Base-by-base conservation (phyloP, 2,797 vertebrate genomes). In the Arrhamphus sclerolepis region DNA sequence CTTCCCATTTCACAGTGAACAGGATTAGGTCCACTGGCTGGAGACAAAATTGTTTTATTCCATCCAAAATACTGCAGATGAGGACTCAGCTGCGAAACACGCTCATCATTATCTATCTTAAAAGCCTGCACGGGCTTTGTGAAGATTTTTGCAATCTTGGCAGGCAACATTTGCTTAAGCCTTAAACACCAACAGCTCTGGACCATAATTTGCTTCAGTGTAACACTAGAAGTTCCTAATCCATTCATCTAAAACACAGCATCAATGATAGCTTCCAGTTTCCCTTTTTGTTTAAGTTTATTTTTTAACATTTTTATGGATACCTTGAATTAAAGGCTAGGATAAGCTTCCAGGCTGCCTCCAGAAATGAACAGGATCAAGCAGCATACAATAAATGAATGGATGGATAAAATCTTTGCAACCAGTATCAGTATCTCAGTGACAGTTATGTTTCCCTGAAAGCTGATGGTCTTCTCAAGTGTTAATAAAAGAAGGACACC, bases 21-120 rank as follows among this genome's bases (percentile, higher is more conserved):
- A 61, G 72, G 64, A 84, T 82, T 85, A 78, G 66, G 48, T 70
- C 68, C 51, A 67, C 67, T 44, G 57, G 58, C 62, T 77, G 53
- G 66, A 77, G 80, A 73, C 18, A 18, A 77, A 72, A 77, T 51
- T 46, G 41, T 66, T 82, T 61, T 28, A 62, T 66, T 69, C 41
- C 4, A 0, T 66, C 59, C 53, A 69, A 40, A 51, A 78, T 62
- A 77, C 29, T 63, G 43, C 68, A 75, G 69, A 77, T 13, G 11
- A 68, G 56, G 60, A 83, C 54, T 46, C 55, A 69, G 19, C 50
- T 43, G 20, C 2, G 6, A 49, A 64, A 61, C 18, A 71, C 55
- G 26, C 48, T 54, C 43, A 58, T 66, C 41, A 56, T 70, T 73
- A 77, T 80, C 61, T 18, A 49, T 72, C 66, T 71, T 84, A 69